Evolutionary conservation across 2,797 vertebrate species (phyloP), one percentile per base, ranked within the genome.

Genomic region (Sphenopsis melanotis): DNA sequence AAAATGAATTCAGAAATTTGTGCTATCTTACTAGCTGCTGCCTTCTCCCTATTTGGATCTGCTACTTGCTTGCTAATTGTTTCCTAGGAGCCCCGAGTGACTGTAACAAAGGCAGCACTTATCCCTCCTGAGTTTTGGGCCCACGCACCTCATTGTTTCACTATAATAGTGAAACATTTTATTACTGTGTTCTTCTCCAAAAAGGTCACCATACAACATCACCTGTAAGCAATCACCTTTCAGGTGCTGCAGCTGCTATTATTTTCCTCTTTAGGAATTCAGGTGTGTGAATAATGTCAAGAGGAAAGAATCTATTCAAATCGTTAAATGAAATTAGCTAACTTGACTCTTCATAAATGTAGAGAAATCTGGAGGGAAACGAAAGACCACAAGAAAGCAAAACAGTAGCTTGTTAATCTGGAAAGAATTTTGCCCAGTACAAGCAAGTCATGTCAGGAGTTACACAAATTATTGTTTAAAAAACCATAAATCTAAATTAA

Each of bases 321-420:
- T 17, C n/a, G 6, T 87, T 89, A 89, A 82, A 70, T 87, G 91
- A 77, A 95, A 93, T 87, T 89, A 93, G 16, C 29, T 87, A 87
- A 64, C 42, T 65, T 87, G 74, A 37, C 30, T 63, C 26, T 91
- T 82, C n/a, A n/a, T 23, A 64, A 92, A 72, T 76, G 36, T 29
- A 80, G 46, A 75, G n/a, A 68, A 91, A 86, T 53, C 42, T 69
- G 23, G 8, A 16, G 26, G 12, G 9, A 47, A 79, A 63, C 42
- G 23, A 72, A 93, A 57, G 71, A 80, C 16, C 3, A 15, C 17
- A 81, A 79, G 9, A 15, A 81, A 84, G 29, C 1, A 77, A 83
- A 90, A 79, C 14, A 42, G 29, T 26, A 60, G 4, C 4, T 57
- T 69, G 22, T 63, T 82, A 84, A 55, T 82, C 15, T 65, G n/a